Percentiles rank a stretch among this genome's conserved stretches.
phyloP scores from a whole-genome alignment of 2,888 invertebrate species.

The Exocentrus adspersus region DNA sequence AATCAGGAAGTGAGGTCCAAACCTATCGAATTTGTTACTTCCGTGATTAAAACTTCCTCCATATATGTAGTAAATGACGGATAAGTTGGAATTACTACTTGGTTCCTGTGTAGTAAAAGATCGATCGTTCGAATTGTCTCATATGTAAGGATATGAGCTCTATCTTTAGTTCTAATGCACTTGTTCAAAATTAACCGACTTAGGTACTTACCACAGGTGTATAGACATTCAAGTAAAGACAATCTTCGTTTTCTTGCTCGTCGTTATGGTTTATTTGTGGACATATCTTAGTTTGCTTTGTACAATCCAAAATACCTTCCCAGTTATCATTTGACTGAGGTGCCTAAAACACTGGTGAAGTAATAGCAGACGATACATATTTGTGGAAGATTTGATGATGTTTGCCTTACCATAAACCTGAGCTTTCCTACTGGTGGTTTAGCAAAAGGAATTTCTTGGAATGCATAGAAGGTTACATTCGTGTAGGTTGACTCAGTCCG shows the following conservation, averaged over 20 bases:
- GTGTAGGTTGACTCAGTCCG: conserved; percentile 13
- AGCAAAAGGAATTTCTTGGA: conserved; percentile 39
- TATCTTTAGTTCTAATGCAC: too few species aligned
- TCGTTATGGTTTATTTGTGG: conserved; percentile 29
- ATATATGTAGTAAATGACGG: conserved; percentile 61
- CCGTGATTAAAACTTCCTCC: conserved; percentile 61
- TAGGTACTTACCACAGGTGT: conserved; percentile 44
- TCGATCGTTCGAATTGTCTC: too few species aligned
- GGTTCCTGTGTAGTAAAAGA: too few species aligned
- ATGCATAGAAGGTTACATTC: conserved; percentile 35
- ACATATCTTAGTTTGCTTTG: conserved; percentile 40
- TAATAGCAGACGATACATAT: too few species aligned
- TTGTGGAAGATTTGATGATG: too few species aligned
- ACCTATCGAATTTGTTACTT: conserved; percentile 43
- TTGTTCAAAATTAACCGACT: too few species aligned
- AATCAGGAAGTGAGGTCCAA: conserved; percentile 57
- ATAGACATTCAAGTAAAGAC: conserved; percentile 33
- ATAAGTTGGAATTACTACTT: conserved; percentile 35
- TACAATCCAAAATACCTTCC: conserved; percentile 43
- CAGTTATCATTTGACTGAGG: conserved; percentile 44
- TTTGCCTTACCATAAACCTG: conserved; percentile 35
- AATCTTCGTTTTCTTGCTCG: conserved; percentile 45
- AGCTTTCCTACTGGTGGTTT: conserved; percentile 35
- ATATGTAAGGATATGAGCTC: too few species aligned
- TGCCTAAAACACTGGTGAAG: conserved; percentile 28